Conservation (phyloP, 2,113 vertebrate species). For the Pseudorectes ferrugineus region DNA sequence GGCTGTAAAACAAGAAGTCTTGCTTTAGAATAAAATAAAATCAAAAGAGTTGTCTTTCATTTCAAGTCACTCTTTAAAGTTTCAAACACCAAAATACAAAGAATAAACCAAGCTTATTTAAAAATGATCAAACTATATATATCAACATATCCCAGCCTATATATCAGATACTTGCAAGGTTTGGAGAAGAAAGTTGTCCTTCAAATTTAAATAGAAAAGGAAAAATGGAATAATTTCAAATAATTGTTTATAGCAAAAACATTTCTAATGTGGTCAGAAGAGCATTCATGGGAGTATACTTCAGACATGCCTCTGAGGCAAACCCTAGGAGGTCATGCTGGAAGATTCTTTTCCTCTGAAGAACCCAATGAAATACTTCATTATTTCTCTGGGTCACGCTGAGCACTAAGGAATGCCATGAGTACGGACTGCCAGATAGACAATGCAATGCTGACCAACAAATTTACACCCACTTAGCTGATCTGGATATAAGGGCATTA, state of each 20-base stretch:
- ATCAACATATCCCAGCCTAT: not conserved
- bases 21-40: not conserved
- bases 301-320: not conserved
- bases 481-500: not conserved
- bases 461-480: not conserved
- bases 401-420: not conserved
- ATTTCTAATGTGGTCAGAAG: not conserved
- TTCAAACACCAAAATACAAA: not conserved
- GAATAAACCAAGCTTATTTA: not conserved
- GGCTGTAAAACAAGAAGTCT: not conserved
- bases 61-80: not conserved
- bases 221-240: not conserved
- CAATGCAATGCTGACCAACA: not conserved
- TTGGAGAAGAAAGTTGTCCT: not conserved
- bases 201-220: not conserved
- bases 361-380: not conserved
- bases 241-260: not conserved
- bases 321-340: fast-evolving
- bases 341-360: not conserved
- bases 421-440: not conserved
- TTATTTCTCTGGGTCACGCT: not conserved
- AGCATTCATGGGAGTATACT: not conserved
- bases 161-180: not conserved
- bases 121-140: not conserved
- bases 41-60: not conserved